Evolutionary conservation across 2,113 vertebrate genomes (phyloP).

Genomic region (Motacilla tschutschensis): DNA sequence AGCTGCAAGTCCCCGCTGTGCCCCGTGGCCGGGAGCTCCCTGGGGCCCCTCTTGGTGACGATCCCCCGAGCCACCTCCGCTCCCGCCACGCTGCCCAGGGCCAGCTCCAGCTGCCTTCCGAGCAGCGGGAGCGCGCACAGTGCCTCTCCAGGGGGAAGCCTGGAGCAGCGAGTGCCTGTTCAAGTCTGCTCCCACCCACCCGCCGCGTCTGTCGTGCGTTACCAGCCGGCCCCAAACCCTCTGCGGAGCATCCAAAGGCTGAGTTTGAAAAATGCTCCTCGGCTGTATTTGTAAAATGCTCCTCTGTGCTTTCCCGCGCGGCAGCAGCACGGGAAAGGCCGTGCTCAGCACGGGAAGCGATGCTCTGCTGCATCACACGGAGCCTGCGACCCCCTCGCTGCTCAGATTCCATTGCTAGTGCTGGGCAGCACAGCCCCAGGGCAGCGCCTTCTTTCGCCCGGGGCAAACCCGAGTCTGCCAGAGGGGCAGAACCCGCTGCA

Average conservation of each 20-base stretch:
- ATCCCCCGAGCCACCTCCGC: background rate
- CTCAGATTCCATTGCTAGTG: rapidly evolving
- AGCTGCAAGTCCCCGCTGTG: background rate
- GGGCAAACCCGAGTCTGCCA: background rate
- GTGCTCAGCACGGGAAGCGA: background rate
- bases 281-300: background rate
- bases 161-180: background rate
- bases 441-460: background rate
- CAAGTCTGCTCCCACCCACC: constrained; percentile 9
- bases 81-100: background rate
- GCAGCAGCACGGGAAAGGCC: background rate
- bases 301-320: background rate
- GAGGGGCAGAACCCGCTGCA: background rate
- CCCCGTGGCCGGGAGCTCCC: background rate
- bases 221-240: background rate
- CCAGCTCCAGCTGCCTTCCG: background rate
- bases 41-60: background rate
- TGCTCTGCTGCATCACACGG: background rate
- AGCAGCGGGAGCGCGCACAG: background rate
- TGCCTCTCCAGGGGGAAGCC: background rate
- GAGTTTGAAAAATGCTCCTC: constrained; percentile 52
- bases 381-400: rapidly evolving
- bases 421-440: background rate
- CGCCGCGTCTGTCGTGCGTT: background rate
- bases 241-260: background rate